Evolutionary conservation across 2,113 vertebrate species (phyloP).

Genomic region (Chiloscyllium plagiosum): DNA sequence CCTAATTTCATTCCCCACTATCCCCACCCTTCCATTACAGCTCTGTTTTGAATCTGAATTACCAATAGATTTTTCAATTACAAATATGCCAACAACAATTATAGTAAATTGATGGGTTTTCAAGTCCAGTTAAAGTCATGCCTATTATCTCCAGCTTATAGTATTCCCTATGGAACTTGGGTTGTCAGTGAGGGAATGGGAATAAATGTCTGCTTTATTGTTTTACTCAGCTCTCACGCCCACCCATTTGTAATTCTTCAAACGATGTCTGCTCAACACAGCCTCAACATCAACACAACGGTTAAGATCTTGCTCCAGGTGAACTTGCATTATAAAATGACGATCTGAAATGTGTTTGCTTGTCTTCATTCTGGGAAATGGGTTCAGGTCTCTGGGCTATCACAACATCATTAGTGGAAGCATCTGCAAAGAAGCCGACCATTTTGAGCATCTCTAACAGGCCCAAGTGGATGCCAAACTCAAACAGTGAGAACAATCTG

Average conservation of each 20-base stretch:
- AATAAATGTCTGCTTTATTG: background rate
- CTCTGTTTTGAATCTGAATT: background rate
- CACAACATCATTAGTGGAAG: background rate
- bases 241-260: background rate
- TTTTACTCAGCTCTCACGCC: background rate
- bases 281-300: background rate
- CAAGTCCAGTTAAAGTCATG: slow-evolving; percentile 3
- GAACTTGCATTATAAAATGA: background rate
- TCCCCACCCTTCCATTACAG: background rate
- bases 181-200: background rate
- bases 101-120: background rate
- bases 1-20: background rate
- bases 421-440: too few species aligned
- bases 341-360: background rate
- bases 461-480: too few species aligned
- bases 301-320: background rate
- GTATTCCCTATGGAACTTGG: background rate
- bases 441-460: too few species aligned
- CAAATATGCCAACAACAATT: background rate
- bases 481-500: too few species aligned
- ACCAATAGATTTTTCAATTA: background rate
- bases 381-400: background rate
- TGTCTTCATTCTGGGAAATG: background rate
- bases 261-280: background rate
- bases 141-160: background rate